These are phyloP conservation scores for Cyanoramphus novaezelandiae DNA, from an alignment of 2,113 vertebrate species.

Conservation along the genomic window DNA sequence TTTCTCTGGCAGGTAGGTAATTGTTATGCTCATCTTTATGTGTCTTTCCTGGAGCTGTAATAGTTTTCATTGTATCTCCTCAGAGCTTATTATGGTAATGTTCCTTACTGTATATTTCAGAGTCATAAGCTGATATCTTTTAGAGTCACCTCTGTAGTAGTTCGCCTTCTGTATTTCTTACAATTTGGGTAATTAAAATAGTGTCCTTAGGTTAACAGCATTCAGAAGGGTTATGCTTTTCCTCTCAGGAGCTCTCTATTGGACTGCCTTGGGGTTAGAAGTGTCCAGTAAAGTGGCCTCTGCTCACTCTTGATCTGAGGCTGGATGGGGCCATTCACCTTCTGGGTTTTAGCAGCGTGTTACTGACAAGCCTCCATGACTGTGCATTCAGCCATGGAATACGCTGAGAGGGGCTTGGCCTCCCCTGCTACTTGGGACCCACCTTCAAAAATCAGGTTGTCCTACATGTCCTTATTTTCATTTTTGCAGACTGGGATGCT, in stretches of 20 bases:
- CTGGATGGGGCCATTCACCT: background rate
- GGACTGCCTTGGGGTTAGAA: background rate
- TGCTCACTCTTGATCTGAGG: background rate
- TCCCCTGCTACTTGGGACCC: background rate
- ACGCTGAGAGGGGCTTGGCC: background rate
- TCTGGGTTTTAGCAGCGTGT: background rate
- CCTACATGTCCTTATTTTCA: background rate
- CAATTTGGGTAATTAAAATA: constrained; percentile 44
- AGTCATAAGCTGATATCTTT: background rate
- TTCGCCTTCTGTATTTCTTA: background rate
- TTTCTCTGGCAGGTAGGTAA: constrained; percentile 34
- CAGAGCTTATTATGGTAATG: constrained; percentile 48
- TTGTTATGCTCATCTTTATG: constrained; percentile 43
- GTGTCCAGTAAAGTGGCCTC: background rate
- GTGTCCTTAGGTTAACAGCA: background rate
- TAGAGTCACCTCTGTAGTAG: background rate
- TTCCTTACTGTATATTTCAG: background rate
- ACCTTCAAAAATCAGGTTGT: background rate
- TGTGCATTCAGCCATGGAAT: background rate
- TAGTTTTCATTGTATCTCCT: constrained; percentile 56
- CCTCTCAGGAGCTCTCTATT: background rate
- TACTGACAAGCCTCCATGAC: accelerated
- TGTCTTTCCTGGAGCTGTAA: constrained; percentile 46
- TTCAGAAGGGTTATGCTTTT: background rate
- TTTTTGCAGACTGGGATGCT: background rate